Conservation (phyloP, 2,797 vertebrate species). For the Peromyscus eremicus region DNA sequence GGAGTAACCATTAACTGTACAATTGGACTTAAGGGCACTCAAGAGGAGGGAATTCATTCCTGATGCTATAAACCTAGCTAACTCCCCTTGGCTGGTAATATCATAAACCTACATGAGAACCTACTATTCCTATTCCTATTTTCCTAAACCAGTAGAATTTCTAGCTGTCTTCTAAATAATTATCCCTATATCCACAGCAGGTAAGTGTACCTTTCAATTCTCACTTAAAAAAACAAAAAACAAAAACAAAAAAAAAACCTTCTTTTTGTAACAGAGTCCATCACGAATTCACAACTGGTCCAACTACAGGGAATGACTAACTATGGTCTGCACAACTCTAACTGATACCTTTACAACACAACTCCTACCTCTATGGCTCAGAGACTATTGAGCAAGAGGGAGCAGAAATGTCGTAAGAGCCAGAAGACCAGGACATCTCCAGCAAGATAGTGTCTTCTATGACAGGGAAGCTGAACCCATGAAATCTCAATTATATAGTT, state of each 20-base stretch:
- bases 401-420: background rate
- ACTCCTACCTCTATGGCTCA: background rate
- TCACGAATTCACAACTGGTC: background rate
- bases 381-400: background rate
- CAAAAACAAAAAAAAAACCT: background rate
- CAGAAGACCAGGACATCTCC: background rate
- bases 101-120: background rate
- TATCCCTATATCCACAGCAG: background rate
- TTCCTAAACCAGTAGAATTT: background rate
- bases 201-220: background rate
- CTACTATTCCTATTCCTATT: too few relatives aligned
- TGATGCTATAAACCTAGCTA: background rate
- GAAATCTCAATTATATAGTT: background rate
- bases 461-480: too few relatives aligned
- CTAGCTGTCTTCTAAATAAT: background rate
- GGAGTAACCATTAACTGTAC: background rate
- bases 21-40: background rate
- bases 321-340: background rate
- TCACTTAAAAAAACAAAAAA: background rate
- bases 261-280: background rate
- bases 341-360: background rate
- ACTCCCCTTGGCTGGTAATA: background rate
- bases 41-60: background rate
- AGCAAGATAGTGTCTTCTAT: background rate
- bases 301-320: background rate